These are phyloP conservation scores for Triops longicaudatus DNA, from an alignment of 1,140 invertebrate species.

Conservation along the genomic window DNA sequence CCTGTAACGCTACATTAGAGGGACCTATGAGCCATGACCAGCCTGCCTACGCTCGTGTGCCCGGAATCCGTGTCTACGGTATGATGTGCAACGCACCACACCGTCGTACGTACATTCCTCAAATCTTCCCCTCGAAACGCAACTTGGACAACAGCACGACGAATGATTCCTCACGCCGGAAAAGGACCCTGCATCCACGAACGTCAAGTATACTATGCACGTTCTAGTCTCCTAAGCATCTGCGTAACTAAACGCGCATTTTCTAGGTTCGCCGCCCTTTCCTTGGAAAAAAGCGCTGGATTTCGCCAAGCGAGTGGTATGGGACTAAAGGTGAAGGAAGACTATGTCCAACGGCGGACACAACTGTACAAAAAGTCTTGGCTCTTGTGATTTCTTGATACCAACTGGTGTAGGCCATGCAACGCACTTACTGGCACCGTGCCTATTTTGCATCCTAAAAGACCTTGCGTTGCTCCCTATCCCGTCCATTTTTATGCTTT, in stretches of 20 bases:
- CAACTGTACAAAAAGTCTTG: background rate
- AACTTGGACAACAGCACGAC: background rate
- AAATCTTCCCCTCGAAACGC: background rate
- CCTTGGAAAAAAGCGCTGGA: background rate
- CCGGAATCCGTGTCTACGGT: constrained; percentile 80
- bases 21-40: constrained; percentile 88
- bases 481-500: constrained; percentile 13
- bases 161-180: background rate
- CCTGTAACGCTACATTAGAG: constrained; percentile 42
- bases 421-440: background rate
- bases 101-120: background rate
- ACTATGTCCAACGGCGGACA: background rate
- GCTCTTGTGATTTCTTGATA: background rate
- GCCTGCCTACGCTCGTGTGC: constrained; percentile 84
- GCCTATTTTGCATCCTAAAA: background rate
- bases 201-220: background rate
- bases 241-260: background rate
- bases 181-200: background rate
- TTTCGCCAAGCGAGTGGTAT: background rate
- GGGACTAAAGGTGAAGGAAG: background rate
- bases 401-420: background rate
- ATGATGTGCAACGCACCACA: constrained; percentile 66
- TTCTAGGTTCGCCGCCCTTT: background rate
- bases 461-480: background rate
- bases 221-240: background rate